Evolutionary conservation across 2,113 vertebrate species (phyloP).

Genomic region (Haemorhous mexicanus): DNA sequence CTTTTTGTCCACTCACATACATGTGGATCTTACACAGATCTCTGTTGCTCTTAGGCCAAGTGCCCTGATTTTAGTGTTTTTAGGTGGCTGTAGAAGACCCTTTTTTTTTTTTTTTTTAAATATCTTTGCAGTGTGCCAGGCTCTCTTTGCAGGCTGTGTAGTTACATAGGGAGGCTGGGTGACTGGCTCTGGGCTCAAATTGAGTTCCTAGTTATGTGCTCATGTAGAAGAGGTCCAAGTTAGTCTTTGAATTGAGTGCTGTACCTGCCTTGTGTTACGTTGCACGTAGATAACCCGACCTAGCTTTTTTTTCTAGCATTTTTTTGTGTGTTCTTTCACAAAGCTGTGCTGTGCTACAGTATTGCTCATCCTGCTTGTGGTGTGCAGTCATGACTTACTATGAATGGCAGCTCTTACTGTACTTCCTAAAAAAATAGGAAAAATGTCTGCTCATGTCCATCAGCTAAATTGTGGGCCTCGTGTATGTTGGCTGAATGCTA

Average conservation of each 20-base stretch:
- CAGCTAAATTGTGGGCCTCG: background rate
- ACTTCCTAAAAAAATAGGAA: background rate
- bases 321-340: background rate
- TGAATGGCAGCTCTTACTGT: background rate
- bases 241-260: background rate
- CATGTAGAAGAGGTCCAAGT: background rate
- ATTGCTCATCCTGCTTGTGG: background rate
- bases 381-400: background rate
- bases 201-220: background rate
- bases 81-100: background rate
- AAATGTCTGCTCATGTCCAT: background rate
- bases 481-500: background rate
- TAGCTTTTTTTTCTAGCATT: background rate
- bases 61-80: background rate
- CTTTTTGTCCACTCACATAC: background rate
- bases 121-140: background rate
- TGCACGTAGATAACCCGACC: background rate
- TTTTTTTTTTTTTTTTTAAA: accelerated
- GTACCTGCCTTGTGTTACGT: background rate
- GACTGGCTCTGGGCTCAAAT: background rate
- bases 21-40: background rate
- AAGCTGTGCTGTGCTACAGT: background rate
- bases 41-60: background rate
- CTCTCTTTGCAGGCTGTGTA: background rate
- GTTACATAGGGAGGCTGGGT: background rate